A percentile compares a stretch with the other conserved stretches of the same genome.
Conservation (phyloP, 2,888 invertebrate species). For the Callimorpha dominula region DNA sequence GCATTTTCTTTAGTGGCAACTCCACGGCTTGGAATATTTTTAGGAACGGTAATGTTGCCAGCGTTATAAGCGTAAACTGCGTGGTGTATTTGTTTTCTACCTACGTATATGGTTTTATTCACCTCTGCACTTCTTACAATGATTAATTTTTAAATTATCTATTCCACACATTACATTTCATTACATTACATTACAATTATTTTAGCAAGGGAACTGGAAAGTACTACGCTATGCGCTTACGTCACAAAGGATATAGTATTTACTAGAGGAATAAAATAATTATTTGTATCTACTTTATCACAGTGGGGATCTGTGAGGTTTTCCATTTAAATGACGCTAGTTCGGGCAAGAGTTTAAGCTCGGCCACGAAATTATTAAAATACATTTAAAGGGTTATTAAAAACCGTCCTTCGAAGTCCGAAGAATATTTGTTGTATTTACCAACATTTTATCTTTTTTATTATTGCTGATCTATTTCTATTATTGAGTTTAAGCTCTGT, state of each 20-base stretch:
- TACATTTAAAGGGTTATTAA: neutral
- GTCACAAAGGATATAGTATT: slow-evolving; percentile 55
- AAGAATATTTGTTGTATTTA: neutral
- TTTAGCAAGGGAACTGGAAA: slow-evolving; percentile 41
- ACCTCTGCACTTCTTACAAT: neutral
- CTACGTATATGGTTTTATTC: neutral
- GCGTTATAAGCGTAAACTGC: slow-evolving; percentile 26
- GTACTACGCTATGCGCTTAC: slow-evolving; percentile 56
- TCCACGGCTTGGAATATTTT: neutral
- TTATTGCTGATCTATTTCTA: neutral
- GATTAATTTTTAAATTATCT: slow-evolving; percentile 21
- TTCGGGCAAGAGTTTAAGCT: too few relatives aligned
- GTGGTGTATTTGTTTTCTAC: neutral
- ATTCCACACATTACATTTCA: slow-evolving; percentile 20
- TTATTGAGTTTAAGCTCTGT: neutral
- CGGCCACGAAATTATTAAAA: neutral
- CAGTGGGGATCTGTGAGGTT: slow-evolving; percentile 76
- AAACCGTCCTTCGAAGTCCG: neutral
- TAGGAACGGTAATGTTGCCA: slow-evolving; percentile 4
- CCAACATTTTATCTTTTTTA: neutral
- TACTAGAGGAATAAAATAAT: slow-evolving; percentile 65
- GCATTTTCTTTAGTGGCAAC: neutral
- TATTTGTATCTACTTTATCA: slow-evolving; percentile 72
- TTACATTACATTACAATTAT: slow-evolving; percentile 29
- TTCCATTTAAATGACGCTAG: slow-evolving; percentile 42